Base-by-base conservation (phyloP, 2,888 invertebrate genomes). In the Agonopterix alstromeriana region DNA sequence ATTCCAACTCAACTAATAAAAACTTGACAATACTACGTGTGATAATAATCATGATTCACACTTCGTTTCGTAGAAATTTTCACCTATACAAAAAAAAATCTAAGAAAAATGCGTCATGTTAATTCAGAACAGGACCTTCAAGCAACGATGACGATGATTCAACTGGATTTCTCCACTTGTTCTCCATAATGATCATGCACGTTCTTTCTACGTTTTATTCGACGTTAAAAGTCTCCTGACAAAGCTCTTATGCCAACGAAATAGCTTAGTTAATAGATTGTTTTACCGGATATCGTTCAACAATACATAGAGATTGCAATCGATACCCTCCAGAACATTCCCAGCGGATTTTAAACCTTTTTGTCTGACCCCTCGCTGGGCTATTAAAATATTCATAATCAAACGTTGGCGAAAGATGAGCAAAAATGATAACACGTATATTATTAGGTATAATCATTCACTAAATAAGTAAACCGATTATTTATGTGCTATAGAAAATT, bases 371-470 rank as follows among this genome's bases (percentile, higher is more conserved):
- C 65, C 67, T 58, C 60, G 60, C 65, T 59, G 63, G 46, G 65
- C 58, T 59, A 62, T 66, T 63, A 65, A 66, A 63, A 60, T 59
- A 60, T 64, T 62, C 65, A 63, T 66, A 66, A 65, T 61, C 63
- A 58, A 62, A 59, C 55, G 57, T 51, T 53, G 53, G 54, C 56
- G 54, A 53, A 58, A 57, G 63, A 58, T 55, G 53, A 48, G 49
- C 50, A 49, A 48, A 52, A 47, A 48, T 36, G 57, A 65, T 66
- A 64, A 49, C 50, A 50, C 53, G 48, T 47, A 35, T 17, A 46
- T 48, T 27, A 7, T 27, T 27, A 27, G 27, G 27, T 27, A 27
- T 27, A 27, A 27, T 27, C 5, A 27, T 27, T 27, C 27, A 49
- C 49, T 46, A 43, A 12, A 8, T 10, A 8, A 11, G 10, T 36